Conservation (phyloP, 2,888 invertebrate species). For the Choreutis nemorana region DNA sequence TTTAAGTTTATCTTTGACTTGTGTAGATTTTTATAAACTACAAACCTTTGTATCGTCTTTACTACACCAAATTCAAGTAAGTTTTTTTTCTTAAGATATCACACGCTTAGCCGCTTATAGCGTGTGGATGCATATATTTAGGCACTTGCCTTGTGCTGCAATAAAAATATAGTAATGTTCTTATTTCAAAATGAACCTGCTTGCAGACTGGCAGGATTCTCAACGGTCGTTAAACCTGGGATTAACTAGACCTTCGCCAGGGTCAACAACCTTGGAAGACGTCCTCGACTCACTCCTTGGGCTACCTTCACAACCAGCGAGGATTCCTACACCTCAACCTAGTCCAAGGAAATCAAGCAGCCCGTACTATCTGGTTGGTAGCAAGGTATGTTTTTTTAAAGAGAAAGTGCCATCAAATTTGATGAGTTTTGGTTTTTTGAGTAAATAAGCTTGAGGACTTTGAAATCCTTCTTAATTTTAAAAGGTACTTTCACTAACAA, state of each 20-base stretch:
- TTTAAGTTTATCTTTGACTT: no score
- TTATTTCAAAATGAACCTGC: no score
- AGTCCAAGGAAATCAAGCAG: constrained; percentile 57
- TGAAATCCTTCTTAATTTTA: not conserved
- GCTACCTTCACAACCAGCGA: constrained; percentile 75
- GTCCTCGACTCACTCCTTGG: constrained; percentile 92
- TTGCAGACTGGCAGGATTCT: constrained; percentile 61
- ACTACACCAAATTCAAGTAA: no score
- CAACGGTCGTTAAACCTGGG: constrained; percentile 59
- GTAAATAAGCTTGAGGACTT: not conserved
- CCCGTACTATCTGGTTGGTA: constrained; percentile 55
- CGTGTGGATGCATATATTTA: no score
- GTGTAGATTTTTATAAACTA: no score
- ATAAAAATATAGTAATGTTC: no score
- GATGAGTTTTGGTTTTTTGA: not conserved
- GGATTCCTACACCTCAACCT: constrained; percentile 76
- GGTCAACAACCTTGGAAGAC: constrained; percentile 91
- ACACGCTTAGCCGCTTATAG: no score
- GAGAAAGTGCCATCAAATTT: not conserved
- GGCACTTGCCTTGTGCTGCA: no score
- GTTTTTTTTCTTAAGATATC: no score
- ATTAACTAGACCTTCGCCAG: constrained; percentile 73
- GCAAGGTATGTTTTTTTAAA: constrained; percentile 36
- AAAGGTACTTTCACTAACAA: not conserved
- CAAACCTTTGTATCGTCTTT: no score